A percentile compares a stretch with the other conserved stretches of the same genome.
Evolutionary conservation across 2,113 vertebrate genomes (phyloP).

Genomic region (Prionailurus viverrinus): DNA sequence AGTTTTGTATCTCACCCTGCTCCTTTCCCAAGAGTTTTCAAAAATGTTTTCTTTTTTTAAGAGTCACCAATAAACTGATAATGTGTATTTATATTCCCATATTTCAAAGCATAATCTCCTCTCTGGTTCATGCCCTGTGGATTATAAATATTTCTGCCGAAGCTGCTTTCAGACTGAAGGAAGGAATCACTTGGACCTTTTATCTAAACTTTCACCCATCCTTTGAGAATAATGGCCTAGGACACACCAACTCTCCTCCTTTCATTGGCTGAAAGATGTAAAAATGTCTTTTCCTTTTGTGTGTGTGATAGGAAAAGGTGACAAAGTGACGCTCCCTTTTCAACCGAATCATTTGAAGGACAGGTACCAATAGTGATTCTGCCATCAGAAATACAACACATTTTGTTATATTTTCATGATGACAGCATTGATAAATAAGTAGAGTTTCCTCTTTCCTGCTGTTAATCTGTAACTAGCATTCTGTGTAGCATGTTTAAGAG

Average conservation of each 20-base stretch:
- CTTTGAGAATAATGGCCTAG: conserved; percentile 56
- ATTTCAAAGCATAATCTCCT: conserved; percentile 63
- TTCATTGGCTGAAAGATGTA: conserved; percentile 17
- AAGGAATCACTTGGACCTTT: conserved; percentile 20
- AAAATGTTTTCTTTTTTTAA: conserved; percentile 67
- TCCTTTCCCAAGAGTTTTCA: conserved; percentile 30
- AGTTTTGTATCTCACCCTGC: not conserved
- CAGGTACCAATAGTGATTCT: not conserved
- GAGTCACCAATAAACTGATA: conserved; percentile 53
- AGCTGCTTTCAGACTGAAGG: conserved; percentile 56
- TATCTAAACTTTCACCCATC: conserved; percentile 65
- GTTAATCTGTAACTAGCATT: not conserved
- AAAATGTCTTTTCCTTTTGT: conserved; percentile 26
- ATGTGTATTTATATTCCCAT: not conserved
- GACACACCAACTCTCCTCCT: conserved; percentile 59
- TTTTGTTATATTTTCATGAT: conserved; percentile 37
- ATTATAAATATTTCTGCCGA: conserved; percentile 58
- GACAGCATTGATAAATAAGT: not conserved
- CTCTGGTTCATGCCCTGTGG: conserved; percentile 33
- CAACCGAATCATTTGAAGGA: not conserved
- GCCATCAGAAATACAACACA: conserved; percentile 17
- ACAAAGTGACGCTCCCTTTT: not conserved
- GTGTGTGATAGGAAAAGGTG: not conserved
- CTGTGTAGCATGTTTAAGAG: not conserved
- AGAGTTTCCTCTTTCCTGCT: not conserved